Percentiles rank a stretch among this genome's conserved stretches.
Conservation (phyloP, 2,797 vertebrate genomes). For the Fistularia tabacaria region DNA sequence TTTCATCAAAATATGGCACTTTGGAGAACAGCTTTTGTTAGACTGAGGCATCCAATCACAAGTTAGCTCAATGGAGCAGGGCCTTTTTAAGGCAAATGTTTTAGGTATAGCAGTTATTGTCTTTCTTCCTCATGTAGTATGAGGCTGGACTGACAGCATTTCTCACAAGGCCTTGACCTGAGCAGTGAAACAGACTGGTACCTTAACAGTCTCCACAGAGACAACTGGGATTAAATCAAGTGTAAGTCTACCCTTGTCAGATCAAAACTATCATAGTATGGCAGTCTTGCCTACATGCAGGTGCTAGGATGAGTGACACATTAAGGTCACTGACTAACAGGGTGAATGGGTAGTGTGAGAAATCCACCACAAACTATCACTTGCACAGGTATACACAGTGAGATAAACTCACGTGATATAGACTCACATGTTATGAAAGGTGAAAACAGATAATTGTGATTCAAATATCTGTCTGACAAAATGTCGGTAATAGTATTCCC, state of each 20-base stretch:
- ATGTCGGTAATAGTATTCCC: too few species aligned
- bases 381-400: neutral
- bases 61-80: conserved; percentile 19
- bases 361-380: conserved; percentile 20
- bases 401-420: conserved; percentile 3
- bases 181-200: conserved; percentile 53
- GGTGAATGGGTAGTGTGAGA: conserved; percentile 28
- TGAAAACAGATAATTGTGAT: conserved; percentile 1
- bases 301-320: conserved; percentile 64
- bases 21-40: conserved; percentile 14
- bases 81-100: conserved; percentile 8
- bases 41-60: conserved; percentile 32
- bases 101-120: conserved; percentile 11
- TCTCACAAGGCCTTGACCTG: conserved; percentile 65
- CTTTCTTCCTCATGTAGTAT: conserved; percentile 12
- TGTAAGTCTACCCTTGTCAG: conserved; percentile 67
- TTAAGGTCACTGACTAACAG: conserved; percentile 59
- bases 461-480: too few species aligned
- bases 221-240: conserved; percentile 69
- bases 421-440: neutral
- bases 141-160: conserved; percentile 47
- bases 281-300: conserved; percentile 58
- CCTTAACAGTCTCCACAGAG: conserved; percentile 51
- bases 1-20: too few species aligned
- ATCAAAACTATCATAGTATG: conserved; percentile 65